phyloP scores from a whole-genome alignment of 2,888 invertebrate species.

The Drosophila meridiana region DNA sequence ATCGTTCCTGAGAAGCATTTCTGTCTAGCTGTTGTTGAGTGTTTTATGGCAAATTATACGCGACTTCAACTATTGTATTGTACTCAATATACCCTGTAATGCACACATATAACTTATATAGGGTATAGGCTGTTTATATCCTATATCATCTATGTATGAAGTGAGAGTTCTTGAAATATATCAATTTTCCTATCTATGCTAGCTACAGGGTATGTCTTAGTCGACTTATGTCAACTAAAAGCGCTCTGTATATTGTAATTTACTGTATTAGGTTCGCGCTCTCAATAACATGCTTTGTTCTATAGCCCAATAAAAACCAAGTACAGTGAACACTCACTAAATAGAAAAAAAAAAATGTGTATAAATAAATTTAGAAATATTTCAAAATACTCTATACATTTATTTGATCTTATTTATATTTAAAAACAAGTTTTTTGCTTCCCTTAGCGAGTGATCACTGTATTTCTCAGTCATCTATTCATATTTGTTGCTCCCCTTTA shows the following conservation, averaged over 20 bases:
- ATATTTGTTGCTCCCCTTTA: neutral
- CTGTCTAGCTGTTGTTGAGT: neutral
- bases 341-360: neutral
- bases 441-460: neutral
- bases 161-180: neutral
- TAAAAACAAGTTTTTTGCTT: too few relatives aligned
- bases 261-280: neutral
- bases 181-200: neutral
- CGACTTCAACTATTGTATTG: neutral
- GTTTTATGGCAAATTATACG: neutral
- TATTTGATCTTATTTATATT: too few relatives aligned
- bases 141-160: neutral
- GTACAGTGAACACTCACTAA: neutral
- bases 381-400: neutral
- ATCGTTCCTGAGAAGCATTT: constrained; percentile 6
- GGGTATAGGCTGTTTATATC: neutral
- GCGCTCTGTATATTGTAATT: neutral
- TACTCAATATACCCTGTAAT: neutral
- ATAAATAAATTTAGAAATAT: neutral
- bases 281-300: constrained; percentile 1
- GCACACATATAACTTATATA: neutral
- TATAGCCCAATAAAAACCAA: neutral
- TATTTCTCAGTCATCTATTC: neutral
- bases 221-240: neutral
- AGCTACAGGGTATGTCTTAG: neutral